Percentiles rank a stretch among this genome's conserved stretches.
phyloP scores from a whole-genome alignment of 2,113 vertebrate genomes.

The Sula dactylatra region DNA sequence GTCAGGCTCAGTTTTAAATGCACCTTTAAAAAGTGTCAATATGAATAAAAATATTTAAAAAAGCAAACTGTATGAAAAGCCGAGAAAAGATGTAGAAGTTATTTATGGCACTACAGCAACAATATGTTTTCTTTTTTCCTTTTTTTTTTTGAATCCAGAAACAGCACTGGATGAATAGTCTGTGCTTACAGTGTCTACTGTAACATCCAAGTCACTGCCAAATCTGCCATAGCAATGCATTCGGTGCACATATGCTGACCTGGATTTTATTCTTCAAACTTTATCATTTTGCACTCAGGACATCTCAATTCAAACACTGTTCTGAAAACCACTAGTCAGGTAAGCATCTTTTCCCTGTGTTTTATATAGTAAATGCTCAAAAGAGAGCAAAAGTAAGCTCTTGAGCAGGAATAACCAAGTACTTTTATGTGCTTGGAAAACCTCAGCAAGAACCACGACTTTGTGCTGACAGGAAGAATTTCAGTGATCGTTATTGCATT shows the following conservation, averaged over 20 bases:
- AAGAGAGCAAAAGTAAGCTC: background rate
- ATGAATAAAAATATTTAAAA: background rate
- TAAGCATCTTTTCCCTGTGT: background rate
- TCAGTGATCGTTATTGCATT: fast-evolving
- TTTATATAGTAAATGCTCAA: background rate
- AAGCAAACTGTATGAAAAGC: background rate
- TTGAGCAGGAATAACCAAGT: background rate
- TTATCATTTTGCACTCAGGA: background rate
- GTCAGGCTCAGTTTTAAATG: background rate
- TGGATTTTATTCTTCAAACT: background rate
- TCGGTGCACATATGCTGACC: background rate
- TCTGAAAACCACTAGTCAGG: background rate
- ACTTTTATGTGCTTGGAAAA: background rate
- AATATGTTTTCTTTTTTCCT: background rate
- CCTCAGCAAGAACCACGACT: background rate
- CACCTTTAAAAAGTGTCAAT: background rate
- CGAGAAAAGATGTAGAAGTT: background rate
- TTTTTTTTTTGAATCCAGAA: background rate
- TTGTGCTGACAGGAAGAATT: background rate
- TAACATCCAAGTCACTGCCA: background rate
- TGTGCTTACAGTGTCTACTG: background rate
- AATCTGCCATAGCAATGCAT: background rate
- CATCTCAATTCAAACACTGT: background rate
- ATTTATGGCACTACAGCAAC: background rate
- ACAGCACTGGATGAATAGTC: background rate